Evolutionary conservation across 1,140 invertebrate species (phyloP).

Genomic region (Drosophila mauritiana): DNA sequence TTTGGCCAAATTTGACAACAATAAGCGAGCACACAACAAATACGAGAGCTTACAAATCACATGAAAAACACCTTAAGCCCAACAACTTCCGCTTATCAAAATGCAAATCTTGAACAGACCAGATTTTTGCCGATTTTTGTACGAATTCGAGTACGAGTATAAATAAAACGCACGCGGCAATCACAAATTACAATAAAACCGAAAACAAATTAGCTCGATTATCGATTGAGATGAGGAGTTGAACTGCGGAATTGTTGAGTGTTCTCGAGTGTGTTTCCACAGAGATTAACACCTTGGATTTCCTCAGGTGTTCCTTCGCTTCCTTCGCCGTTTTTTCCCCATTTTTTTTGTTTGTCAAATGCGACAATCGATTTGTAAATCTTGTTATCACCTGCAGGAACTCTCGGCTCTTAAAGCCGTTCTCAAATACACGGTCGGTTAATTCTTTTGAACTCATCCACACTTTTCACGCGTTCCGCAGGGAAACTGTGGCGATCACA

Average conservation of each 20-base stretch:
- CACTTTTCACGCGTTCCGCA: constrained; percentile 54
- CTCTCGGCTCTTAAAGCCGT: constrained; percentile 55
- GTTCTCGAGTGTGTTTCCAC: constrained; percentile 16
- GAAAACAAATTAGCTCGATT: constrained; percentile 75
- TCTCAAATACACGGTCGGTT: constrained; percentile 66
- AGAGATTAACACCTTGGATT: constrained; percentile 44
- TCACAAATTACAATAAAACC: constrained; percentile 55
- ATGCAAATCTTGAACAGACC: constrained; percentile 55
- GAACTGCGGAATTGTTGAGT: neutral
- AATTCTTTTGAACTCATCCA: constrained; percentile 66
- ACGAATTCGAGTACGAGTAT: constrained; percentile 44
- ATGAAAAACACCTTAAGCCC: constrained; percentile 18
- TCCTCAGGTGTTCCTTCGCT: constrained; percentile 47
- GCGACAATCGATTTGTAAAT: constrained; percentile 81
- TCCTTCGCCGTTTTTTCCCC: constrained; percentile 2
- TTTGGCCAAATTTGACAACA: constrained; percentile 51
- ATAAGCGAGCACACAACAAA: constrained; percentile 9
- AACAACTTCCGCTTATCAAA: constrained; percentile 76
- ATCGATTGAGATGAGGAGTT: constrained; percentile 52
- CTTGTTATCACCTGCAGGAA: constrained; percentile 69
- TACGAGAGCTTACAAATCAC: constrained; percentile 10
- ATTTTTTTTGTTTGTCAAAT: constrained; percentile 52
- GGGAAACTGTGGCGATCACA: constrained; percentile 41
- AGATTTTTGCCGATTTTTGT: constrained; percentile 39
- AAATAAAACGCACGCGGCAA: constrained; percentile 73